Evolutionary conservation across 2,113 vertebrate genomes (phyloP).

Genomic region (Bolborhynchus lineola): DNA sequence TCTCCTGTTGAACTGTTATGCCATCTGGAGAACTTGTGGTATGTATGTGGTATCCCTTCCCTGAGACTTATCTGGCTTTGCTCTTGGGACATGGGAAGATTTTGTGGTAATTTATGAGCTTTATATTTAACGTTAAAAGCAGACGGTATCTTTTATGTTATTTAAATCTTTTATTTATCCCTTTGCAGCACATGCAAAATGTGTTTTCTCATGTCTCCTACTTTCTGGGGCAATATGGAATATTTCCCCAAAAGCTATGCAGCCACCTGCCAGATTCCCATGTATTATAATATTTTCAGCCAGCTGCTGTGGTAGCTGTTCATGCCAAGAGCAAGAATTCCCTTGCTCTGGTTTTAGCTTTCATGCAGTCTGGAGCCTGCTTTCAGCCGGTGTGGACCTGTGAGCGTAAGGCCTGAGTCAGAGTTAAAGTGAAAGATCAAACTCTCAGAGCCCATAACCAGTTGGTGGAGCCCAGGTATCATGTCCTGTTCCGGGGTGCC

Average conservation of each 20-base stretch:
- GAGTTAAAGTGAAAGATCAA: background rate
- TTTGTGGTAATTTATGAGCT: background rate
- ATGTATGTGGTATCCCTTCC: background rate
- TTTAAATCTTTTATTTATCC: background rate
- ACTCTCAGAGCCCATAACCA: background rate
- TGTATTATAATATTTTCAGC: background rate
- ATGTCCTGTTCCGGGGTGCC: background rate
- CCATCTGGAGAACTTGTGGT: slow-evolving; percentile 36
- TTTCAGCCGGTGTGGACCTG: background rate
- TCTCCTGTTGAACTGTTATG: background rate
- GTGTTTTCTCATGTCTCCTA: background rate
- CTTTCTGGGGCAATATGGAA: background rate
- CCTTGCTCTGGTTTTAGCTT: background rate
- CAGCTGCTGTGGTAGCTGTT: slow-evolving; percentile 43
- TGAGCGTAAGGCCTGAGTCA: background rate
- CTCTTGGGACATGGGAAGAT: background rate
- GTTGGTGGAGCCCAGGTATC: slow-evolving; percentile 34
- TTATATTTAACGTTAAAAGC: background rate
- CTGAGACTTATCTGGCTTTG: background rate
- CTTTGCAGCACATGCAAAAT: background rate
- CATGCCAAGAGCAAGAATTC: slow-evolving; percentile 56
- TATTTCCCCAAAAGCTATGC: slow-evolving; percentile 22
- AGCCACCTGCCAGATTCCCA: slow-evolving; percentile 57
- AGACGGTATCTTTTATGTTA: background rate
- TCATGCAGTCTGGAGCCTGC: background rate